Evolutionary conservation across 2,113 vertebrate genomes (phyloP).

Genomic region (Hymenochirus boettgeri): DNA sequence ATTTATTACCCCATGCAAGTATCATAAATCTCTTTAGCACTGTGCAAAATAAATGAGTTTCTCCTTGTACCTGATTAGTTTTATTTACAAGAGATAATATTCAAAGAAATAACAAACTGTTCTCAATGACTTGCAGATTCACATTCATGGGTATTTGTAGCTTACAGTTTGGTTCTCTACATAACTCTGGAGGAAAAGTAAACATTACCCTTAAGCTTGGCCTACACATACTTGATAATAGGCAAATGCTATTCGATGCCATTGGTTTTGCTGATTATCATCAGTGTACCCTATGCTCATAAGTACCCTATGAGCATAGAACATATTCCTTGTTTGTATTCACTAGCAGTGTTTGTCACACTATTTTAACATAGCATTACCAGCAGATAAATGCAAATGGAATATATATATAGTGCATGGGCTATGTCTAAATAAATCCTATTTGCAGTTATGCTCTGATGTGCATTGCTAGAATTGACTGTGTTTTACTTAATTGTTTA

Average conservation of each 20-base stretch:
- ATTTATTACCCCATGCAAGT: conserved; percentile 6
- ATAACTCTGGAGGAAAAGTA: neutral
- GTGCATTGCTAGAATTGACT: no score
- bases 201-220: neutral
- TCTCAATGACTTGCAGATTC: neutral
- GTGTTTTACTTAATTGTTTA: no score
- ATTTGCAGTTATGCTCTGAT: no score
- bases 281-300: no score
- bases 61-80: conserved; percentile 1
- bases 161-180: neutral
- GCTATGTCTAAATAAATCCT: no score
- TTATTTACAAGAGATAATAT: conserved; percentile 11
- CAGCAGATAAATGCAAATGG: no score
- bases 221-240: neutral
- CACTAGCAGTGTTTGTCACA: no score
- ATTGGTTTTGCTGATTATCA: no score
- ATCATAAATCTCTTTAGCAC: conserved; percentile 7
- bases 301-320: no score
- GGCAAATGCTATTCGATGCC: neutral
- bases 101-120: neutral
- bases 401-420: no score
- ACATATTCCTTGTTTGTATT: no score
- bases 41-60: neutral
- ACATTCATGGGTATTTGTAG: neutral
- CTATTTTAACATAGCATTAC: no score